These are phyloP conservation scores for Pogonocichla stellata DNA, from an alignment of 2,113 vertebrate species.

Conservation along the genomic window DNA sequence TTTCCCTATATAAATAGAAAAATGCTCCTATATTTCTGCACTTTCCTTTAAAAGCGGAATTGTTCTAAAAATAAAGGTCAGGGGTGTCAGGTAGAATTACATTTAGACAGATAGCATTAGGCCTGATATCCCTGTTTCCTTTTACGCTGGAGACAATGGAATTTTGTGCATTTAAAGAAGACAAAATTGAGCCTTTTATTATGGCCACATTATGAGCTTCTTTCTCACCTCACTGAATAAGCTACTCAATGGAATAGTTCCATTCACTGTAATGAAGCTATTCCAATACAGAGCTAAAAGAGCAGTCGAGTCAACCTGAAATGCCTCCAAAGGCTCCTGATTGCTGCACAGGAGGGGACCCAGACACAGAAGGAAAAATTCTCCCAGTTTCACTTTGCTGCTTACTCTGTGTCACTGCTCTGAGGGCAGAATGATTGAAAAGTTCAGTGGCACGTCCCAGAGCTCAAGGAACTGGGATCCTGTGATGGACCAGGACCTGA, in stretches of 20 bases:
- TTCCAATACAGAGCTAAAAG: slow-evolving; percentile 22
- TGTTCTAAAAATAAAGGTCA: slow-evolving; percentile 46
- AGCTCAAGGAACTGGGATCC: background rate
- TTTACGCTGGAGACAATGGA: slow-evolving; percentile 3
- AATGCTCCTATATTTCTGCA: background rate
- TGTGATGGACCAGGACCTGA: background rate
- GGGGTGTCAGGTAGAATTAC: background rate
- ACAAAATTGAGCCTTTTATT: slow-evolving; percentile 43
- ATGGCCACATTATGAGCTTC: slow-evolving; percentile 16
- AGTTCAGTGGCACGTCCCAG: background rate
- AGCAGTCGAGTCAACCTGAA: slow-evolving; percentile 31
- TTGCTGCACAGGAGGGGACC: slow-evolving; percentile 23
- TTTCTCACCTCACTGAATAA: slow-evolving; percentile 35
- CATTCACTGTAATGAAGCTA: slow-evolving; percentile 49
- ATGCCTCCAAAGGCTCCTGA: slow-evolving; percentile 33
- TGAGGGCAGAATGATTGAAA: background rate
- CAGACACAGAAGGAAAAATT: background rate
- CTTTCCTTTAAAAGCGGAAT: background rate
- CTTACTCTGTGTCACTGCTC: background rate
- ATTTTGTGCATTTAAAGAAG: slow-evolving; percentile 32
- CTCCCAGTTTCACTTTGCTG: background rate
- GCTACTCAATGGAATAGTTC: slow-evolving; percentile 29
- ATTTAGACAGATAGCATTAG: background rate
- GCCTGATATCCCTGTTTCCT: background rate
- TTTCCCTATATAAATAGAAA: background rate